These are phyloP conservation scores for Syrrhaptes paradoxus DNA, from an alignment of 2,113 vertebrate genomes.

Conservation along the genomic window DNA sequence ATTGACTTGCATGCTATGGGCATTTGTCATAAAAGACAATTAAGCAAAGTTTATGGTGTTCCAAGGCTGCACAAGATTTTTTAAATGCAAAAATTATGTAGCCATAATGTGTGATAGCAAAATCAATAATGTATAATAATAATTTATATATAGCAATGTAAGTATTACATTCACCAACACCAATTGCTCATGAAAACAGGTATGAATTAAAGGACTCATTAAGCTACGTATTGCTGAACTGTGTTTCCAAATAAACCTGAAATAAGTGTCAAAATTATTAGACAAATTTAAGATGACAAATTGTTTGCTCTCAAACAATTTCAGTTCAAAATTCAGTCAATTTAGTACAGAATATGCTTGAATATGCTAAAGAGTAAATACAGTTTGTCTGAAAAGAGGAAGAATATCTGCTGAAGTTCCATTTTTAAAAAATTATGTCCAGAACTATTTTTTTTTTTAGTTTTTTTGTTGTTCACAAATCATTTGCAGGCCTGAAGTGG, in stretches of 20 bases:
- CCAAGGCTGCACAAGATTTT: neutral
- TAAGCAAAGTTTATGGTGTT: neutral
- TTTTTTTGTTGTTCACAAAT: neutral
- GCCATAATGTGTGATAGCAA: neutral
- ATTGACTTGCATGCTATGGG: neutral
- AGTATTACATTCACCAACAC: neutral
- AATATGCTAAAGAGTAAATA: neutral
- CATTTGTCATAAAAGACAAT: neutral
- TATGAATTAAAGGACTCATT: neutral
- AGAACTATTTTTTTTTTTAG: neutral
- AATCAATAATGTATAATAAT: neutral
- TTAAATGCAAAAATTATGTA: neutral
- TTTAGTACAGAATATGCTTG: neutral
- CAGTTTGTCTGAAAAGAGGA: neutral
- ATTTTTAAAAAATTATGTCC: neutral
- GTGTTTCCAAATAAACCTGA: neutral
- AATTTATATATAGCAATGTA: neutral
- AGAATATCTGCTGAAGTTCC: neutral
- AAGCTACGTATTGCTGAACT: neutral
- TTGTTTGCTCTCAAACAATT: neutral
- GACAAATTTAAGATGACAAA: neutral
- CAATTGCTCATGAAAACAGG: neutral
- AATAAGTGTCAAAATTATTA: neutral
- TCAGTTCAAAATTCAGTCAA: neutral
- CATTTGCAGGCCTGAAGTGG: neutral